Base-by-base conservation (phyloP, 2,797 vertebrate genomes). In the Enteromius argenteus region DNA sequence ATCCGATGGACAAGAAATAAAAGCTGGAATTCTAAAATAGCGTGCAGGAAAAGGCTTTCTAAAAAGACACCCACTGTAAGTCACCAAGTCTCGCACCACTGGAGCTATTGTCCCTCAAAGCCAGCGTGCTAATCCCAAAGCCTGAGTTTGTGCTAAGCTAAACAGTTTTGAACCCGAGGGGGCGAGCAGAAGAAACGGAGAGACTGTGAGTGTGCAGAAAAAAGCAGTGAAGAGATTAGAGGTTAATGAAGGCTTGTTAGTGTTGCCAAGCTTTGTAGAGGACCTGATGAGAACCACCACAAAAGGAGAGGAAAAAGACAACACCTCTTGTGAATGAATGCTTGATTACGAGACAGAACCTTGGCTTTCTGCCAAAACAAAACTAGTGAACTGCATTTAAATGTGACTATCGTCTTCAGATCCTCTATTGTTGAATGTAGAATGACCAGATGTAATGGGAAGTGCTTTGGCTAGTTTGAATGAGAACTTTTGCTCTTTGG, bases 191-290 rank as follows among this genome's bases (percentile, higher is more conserved):
- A 71, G 60, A 86, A 74, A 83, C 19, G 6, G 14, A 51, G 62
- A 67, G 68, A 64, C 32, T 78, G 72, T 68, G 85, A 87, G 86
- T 44, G 80, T 39, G 80, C 49, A 76, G 83, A 87, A 32, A 87
- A 85, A 86, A 88, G 81, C 85, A 56, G 66, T 78, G 78, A 32
- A 46, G 81, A 83, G 68, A 89, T 93, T 90, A 93, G 74, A 64
- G 87, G 91, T 94, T 94, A 94, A 90, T 86, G 64, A 80, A 85
- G 85, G 85, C 79, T 32, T 74, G 89, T 94, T 93, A 90, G 91
- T 86, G 17, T 74, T 89, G 89, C 84, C 80, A 44, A 87, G 81
- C 77, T 84, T 68, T 81, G 67, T 62, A 85, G 84, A 83, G 64
- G 79, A 86, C 81, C 75, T 80, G 81, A 86, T 66, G 60, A 87